Conservation (phyloP, 2,113 vertebrate genomes). For the Labrus mixtus region DNA sequence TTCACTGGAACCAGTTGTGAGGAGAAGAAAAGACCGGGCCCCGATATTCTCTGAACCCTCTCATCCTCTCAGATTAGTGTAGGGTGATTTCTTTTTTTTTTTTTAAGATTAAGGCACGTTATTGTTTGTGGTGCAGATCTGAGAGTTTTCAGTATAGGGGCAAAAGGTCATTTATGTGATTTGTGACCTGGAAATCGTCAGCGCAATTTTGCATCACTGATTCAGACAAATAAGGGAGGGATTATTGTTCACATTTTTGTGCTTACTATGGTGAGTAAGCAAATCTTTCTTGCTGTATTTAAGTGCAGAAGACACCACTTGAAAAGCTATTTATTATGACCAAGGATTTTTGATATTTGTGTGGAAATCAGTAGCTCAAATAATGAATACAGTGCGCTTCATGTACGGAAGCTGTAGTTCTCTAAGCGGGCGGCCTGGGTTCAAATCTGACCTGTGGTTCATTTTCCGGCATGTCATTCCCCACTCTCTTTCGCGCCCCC, state of each 20-base stretch:
- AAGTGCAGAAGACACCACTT: background rate
- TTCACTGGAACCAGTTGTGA: conserved; percentile 57
- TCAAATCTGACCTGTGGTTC: no score
- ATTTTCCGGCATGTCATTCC: no score
- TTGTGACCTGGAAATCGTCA: background rate
- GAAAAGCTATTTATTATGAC: background rate
- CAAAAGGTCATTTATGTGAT: background rate
- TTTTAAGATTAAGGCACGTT: background rate
- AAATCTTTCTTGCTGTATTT: background rate
- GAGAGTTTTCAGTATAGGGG: background rate
- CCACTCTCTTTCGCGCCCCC: no score
- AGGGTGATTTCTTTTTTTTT: no score
- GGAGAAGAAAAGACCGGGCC: conserved; percentile 33
- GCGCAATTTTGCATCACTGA: background rate
- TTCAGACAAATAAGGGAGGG: background rate
- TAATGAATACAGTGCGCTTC: no score
- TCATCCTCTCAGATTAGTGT: background rate
- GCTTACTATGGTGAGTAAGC: background rate
- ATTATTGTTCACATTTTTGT: background rate
- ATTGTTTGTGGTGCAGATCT: background rate
- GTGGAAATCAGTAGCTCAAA: no score
- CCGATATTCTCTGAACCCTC: conserved; percentile 36
- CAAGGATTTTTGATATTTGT: no score
- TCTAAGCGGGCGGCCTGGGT: no score
- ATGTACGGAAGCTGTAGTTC: no score